Evolutionary conservation across 2,888 invertebrate genomes (phyloP), one percentile per base, ranked within the genome.

Genomic region (Cylindroiulus punctatus): DNA sequence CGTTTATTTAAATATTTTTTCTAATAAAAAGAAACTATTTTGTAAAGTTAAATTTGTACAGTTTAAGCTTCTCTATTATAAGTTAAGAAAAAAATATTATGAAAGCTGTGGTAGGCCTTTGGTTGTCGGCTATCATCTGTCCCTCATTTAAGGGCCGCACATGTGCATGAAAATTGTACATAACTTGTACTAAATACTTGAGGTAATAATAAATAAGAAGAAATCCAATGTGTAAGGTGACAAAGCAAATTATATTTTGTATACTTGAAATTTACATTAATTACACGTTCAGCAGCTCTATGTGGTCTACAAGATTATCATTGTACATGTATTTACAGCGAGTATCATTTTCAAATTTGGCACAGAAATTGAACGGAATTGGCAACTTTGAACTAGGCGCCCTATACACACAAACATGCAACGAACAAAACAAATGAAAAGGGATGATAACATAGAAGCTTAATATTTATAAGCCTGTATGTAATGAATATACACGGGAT

Each of bases 381-480:
- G 26, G 65, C 65, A 65, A 65, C 65, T 65, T 65, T 65, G 65
- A 65, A 65, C 65, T 65, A 26, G 65, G 65, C 65, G 26, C 65
- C 65, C 52, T n/a, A 10, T 52, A 65, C 26, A 65, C 22, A 65
- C 65, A 65, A 65, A 65, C 65, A 65, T 26, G 65, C 65, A 26
- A 26, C 19, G 65, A 65, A 65, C 26, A 65, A 65, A 65, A 65
- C 14, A 3, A 44, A 10, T 52, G 65, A 22, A 65, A n/a, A n/a
- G 26, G 5, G 65, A 26, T n/a, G 5, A 65, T 65, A 8, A 65
- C 65, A 22, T 19, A 52, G n/a, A 19, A 65, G 65, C 65, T 65
- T 22, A 26, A 7, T 26, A 26, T 65, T 65, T 22, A 26, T 26
- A 65, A 65, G 65, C 65, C 65, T n/a, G 1, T 65, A 26, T 65